phyloP scores from a whole-genome alignment of 2,113 vertebrate species.

The Myotis yumanensis region DNA sequence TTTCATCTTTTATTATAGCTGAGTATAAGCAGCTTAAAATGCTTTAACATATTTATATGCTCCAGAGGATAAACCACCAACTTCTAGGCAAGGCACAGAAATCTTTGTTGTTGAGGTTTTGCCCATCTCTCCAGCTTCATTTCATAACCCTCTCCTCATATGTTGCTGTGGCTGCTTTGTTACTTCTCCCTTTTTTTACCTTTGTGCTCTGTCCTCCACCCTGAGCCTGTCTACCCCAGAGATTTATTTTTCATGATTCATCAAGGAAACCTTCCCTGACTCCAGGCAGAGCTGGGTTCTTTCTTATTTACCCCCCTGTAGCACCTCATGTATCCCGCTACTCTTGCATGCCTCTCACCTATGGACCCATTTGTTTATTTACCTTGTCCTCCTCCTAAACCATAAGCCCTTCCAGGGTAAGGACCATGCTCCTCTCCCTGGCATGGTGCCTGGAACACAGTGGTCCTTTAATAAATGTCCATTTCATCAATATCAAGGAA shows the following conservation, averaged over 20 bases:
- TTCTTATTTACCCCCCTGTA: not conserved
- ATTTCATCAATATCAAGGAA: not conserved
- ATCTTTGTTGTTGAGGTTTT: not conserved
- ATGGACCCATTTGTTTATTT: not conserved
- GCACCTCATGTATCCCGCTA: fast-evolving
- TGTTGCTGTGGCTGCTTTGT: not conserved
- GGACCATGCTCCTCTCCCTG: not conserved
- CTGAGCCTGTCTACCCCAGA: not conserved
- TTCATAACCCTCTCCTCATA: not conserved
- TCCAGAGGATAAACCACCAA: not conserved
- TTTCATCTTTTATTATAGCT: not conserved
- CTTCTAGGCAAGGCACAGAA: not conserved
- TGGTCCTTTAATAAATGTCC: not conserved
- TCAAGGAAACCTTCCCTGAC: not conserved
- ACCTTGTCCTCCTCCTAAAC: not conserved
- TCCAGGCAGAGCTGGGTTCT: not conserved
- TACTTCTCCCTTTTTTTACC: not conserved
- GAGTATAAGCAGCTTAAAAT: not conserved
- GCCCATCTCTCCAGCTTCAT: not conserved
- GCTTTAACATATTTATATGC: not conserved
- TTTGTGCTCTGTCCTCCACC: not conserved
- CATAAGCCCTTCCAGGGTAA: not conserved
- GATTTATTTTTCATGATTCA: not conserved
- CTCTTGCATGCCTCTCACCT: not conserved
- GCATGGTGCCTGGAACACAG: not conserved